phyloP scores from a whole-genome alignment of 2,888 invertebrate species.

The Himalopsyche anomala region DNA sequence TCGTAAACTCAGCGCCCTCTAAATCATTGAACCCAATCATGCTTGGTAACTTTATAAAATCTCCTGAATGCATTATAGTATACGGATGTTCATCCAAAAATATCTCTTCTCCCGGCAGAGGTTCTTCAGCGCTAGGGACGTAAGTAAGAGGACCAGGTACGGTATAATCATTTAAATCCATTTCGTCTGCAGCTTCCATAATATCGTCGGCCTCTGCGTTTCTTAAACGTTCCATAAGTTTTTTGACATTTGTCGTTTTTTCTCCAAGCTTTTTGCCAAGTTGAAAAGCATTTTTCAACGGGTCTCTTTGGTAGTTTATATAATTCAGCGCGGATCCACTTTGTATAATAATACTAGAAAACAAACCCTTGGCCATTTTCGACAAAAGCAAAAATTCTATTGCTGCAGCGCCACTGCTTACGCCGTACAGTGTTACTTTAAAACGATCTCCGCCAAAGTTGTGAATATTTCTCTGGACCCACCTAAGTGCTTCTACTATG shows the following conservation, averaged over 20 bases:
- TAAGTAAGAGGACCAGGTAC: slow-evolving; percentile 67
- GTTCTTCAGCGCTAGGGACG: slow-evolving; percentile 72
- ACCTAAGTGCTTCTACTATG: slow-evolving; percentile 72
- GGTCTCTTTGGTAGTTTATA: slow-evolving; percentile 69
- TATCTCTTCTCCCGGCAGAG: slow-evolving; percentile 69
- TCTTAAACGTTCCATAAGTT: slow-evolving; percentile 70
- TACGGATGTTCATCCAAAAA: slow-evolving; percentile 72
- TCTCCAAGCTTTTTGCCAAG: slow-evolving; percentile 74
- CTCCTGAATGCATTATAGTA: slow-evolving; percentile 67
- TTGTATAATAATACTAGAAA: slow-evolving; percentile 72
- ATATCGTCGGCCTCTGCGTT: slow-evolving; percentile 69
- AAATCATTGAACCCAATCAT: slow-evolving; percentile 38
- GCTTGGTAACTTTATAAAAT: slow-evolving; percentile 42
- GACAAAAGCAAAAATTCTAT: slow-evolving; percentile 72
- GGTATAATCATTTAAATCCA: slow-evolving; percentile 66
- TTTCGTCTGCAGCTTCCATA: slow-evolving; percentile 23
- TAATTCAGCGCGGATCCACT: slow-evolving; percentile 69
- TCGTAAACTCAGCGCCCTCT: slow-evolving; percentile 45
- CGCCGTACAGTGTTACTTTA: slow-evolving; percentile 73
- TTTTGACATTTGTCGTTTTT: slow-evolving; percentile 69
- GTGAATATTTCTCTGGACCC: slow-evolving; percentile 72
- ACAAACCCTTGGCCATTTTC: slow-evolving; percentile 70
- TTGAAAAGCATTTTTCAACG: slow-evolving; percentile 69
- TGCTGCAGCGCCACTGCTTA: slow-evolving; percentile 72
- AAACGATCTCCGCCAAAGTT: slow-evolving; percentile 73